These are phyloP conservation scores for Diaperis boleti DNA, from an alignment of 2,888 invertebrate genomes.

Conservation along the genomic window DNA sequence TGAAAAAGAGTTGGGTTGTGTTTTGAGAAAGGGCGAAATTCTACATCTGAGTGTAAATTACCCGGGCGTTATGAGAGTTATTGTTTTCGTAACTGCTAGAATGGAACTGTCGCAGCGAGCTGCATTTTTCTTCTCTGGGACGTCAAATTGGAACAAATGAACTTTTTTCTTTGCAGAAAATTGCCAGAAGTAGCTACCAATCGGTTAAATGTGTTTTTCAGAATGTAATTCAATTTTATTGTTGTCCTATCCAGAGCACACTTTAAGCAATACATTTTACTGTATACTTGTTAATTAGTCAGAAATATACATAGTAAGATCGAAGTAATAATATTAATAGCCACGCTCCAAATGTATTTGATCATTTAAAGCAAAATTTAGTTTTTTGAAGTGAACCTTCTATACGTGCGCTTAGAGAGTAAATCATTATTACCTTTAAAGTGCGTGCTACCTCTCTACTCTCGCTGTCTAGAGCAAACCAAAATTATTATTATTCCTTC, in stretches of 20 bases:
- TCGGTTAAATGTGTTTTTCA: slow-evolving; percentile 24
- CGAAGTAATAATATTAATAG: no score
- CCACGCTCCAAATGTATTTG: no score
- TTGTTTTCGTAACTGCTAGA: slow-evolving; percentile 14
- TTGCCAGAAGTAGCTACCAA: neutral
- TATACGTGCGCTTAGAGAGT: no score
- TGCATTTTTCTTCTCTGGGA: slow-evolving; percentile 9
- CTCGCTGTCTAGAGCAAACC: no score
- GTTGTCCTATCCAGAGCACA: slow-evolving; percentile 7
- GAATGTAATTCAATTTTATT: slow-evolving; percentile 9
- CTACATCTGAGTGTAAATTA: slow-evolving; percentile 22
- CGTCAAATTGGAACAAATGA: slow-evolving; percentile 10
- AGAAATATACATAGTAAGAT: no score
- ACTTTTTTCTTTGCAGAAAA: neutral
- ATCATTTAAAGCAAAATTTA: no score
- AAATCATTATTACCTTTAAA: no score
- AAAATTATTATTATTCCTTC: no score
- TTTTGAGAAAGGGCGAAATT: slow-evolving; percentile 1
- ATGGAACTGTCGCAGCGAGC: neutral
- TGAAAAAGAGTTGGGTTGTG: neutral
- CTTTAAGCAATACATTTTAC: no score
- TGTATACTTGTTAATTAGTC: slow-evolving; percentile 28
- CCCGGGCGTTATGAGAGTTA: slow-evolving; percentile 13
- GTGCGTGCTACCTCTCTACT: no score
- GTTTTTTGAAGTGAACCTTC: no score